phyloP scores from a whole-genome alignment of 2,797 vertebrate species.

The Epinephelus malabaricus region DNA sequence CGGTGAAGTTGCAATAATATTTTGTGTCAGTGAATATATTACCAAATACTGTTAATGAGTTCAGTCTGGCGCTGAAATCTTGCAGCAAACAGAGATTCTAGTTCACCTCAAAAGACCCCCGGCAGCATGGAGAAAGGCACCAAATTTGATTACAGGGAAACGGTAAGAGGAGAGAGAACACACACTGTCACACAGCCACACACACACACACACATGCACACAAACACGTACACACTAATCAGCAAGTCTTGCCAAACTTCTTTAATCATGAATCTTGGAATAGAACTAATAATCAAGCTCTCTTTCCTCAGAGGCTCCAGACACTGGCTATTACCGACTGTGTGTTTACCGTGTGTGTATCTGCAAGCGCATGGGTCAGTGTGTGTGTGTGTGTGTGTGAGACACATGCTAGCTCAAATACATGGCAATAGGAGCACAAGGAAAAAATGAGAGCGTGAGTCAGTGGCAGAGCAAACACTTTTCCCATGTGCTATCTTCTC shows the following conservation, averaged over 20 bases:
- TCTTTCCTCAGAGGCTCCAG: slow-evolving; percentile 20
- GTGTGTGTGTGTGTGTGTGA: neutral
- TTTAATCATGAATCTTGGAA: slow-evolving; percentile 59
- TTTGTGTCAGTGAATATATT: slow-evolving; percentile 17
- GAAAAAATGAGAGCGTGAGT: slow-evolving; percentile 15
- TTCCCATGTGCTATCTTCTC: slow-evolving; percentile 24
- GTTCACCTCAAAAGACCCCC: slow-evolving; percentile 27
- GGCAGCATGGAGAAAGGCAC: neutral
- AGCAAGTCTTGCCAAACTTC: slow-evolving; percentile 32
- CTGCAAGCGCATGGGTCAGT: neutral
- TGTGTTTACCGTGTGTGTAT: slow-evolving; percentile 38
- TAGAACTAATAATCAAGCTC: slow-evolving; percentile 56
- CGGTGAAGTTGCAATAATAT: neutral
- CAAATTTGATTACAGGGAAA: slow-evolving; percentile 17
- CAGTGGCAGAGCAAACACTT: slow-evolving; percentile 48
- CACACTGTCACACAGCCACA: slow-evolving; percentile 1
- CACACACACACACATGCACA: slow-evolving; percentile 12
- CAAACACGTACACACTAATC: slow-evolving; percentile 30
- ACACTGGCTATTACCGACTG: slow-evolving; percentile 30
- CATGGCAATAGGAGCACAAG: slow-evolving; percentile 30
- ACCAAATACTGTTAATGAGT: slow-evolving; percentile 3
- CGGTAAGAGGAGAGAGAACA: neutral
- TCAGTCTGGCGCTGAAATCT: slow-evolving; percentile 3
- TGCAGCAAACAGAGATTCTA: neutral
- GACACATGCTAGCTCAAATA: slow-evolving; percentile 2